Evolutionary conservation across 2,797 vertebrate species (phyloP), one percentile per base, ranked within the genome.

Genomic region (Fringilla coelebs): DNA sequence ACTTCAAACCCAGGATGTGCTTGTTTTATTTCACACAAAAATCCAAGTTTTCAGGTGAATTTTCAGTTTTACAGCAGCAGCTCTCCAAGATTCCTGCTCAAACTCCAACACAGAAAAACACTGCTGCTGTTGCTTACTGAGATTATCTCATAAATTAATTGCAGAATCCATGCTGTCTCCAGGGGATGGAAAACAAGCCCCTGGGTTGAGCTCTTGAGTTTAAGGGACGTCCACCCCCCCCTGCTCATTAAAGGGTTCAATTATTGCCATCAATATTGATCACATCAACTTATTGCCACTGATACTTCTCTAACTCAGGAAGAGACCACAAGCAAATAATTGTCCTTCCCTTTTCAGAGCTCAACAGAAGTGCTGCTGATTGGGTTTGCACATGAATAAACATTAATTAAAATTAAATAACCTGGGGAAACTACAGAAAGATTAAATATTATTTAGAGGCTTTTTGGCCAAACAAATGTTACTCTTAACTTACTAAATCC

Each of bases 21-120:
- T 66, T 17, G 3, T 17, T 73, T 73, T 34, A 41, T 22, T 49
- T 41, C 51, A 21, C 52, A n/a, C 21, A 38, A 36, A 78, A 58
- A 21, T 17, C 2, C 0, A 0, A 41, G 13, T 6, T 49, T 7
- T 3, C 36, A n/a, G 28, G 7, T 34, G 12, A 41, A 51, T 55
- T 68, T 68, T 34, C 68, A 17, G 11, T 49, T 52, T 19, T 46
- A 40, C 3, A 82, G 36, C 2, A 85, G 51, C 3, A 4, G 15
- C 7, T n/a, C 45, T 40, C 79, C 32, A n/a, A 40, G 9, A 29
- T 5, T 54, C 32, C 38, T 36, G 32, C 32, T 66, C 29, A 22
- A 38, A 10, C 54, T n/a, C 54, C 4, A 5, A 29, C 29, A 26
- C 0, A 3, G 9, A 10, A 41, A 41, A 20, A 17, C 57, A 3